These are phyloP conservation scores for Andinoacara biseriatus DNA, from an alignment of 2,113 vertebrate genomes.

Conservation along the genomic window DNA sequence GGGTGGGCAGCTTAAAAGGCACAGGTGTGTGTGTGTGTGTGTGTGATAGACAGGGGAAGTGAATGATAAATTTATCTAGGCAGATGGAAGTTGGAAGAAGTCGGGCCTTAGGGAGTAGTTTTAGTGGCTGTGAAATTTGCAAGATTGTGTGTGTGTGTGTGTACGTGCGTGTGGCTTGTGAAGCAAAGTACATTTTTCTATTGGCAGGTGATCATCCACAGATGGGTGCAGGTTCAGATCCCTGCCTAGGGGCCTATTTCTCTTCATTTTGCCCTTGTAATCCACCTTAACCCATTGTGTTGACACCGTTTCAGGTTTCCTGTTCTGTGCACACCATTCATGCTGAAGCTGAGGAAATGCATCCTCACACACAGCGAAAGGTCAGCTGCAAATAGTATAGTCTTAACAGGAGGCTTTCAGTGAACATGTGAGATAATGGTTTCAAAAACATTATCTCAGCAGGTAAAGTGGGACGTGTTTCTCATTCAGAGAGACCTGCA, in stretches of 20 bases:
- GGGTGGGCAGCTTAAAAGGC: conserved; percentile 42
- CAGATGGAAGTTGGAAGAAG: conserved; percentile 67
- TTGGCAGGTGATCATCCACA: conserved; percentile 62
- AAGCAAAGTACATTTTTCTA: conserved; percentile 34
- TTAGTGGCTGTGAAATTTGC: conserved; percentile 57
- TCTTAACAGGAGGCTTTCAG: conserved; percentile 13
- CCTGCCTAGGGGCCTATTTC: conserved; percentile 48
- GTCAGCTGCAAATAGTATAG: conserved; percentile 36
- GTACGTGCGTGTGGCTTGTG: neutral
- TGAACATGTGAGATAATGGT: conserved; percentile 9
- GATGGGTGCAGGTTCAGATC: conserved; percentile 69
- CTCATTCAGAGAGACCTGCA: neutral
- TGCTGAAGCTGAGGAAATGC: conserved; percentile 23
- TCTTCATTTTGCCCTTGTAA: conserved; percentile 56
- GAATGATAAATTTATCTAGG: conserved; percentile 63
- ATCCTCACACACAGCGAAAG: conserved; percentile 33
- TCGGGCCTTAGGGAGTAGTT: conserved; percentile 54
- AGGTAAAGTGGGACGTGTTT: neutral
- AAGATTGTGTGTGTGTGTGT: conserved; percentile 35
- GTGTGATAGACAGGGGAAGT: conserved; percentile 54
- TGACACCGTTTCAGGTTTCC: conserved; percentile 57
- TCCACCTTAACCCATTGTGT: conserved; percentile 54
- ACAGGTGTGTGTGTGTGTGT: conserved; percentile 51
- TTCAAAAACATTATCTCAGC: neutral
- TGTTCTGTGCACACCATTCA: conserved; percentile 33